Evolutionary conservation across 1,140 invertebrate species (phyloP).

Genomic region (Sycophaga agraensis): DNA sequence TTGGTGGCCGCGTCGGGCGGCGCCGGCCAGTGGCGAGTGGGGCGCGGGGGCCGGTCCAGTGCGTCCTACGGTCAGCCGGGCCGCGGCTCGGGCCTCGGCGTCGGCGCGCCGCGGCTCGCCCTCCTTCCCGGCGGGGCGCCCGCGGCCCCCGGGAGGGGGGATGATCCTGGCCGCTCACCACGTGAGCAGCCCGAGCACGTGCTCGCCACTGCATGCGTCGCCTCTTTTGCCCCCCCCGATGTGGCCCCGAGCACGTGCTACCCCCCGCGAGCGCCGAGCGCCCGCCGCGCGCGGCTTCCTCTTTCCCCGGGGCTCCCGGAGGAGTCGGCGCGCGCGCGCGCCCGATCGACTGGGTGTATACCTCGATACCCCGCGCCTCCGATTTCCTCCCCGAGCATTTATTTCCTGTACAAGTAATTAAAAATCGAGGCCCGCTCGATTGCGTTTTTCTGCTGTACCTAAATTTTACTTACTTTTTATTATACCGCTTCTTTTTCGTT

Average conservation of each 20-base stretch:
- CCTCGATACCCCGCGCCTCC: too few relatives aligned
- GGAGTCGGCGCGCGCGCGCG: too few relatives aligned
- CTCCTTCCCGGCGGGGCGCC: neutral
- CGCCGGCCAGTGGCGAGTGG: slow-evolving; percentile 32
- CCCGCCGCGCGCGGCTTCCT: neutral
- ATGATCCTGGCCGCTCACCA: slow-evolving; percentile 41
- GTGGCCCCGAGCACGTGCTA: too few relatives aligned
- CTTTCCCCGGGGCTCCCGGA: slow-evolving; percentile 28
- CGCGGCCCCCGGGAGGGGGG: slow-evolving; percentile 32
- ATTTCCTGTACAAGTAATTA: too few relatives aligned
- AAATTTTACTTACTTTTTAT: too few relatives aligned
- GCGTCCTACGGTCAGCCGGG: slow-evolving; percentile 44
- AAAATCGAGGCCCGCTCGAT: too few relatives aligned
- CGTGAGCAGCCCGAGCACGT: slow-evolving; percentile 49
- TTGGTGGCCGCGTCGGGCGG: too few relatives aligned
- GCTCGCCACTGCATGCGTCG: slow-evolving; percentile 5
- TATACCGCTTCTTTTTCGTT: too few relatives aligned
- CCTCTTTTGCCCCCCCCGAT: too few relatives aligned
- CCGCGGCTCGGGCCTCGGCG: neutral
- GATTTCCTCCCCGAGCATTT: too few relatives aligned
- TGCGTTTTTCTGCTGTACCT: too few relatives aligned
- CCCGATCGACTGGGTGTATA: too few relatives aligned
- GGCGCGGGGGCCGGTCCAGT: slow-evolving; percentile 52
- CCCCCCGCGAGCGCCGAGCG: neutral
- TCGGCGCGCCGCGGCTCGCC: neutral